Evolutionary conservation across 2,113 vertebrate genomes (phyloP).

Genomic region (Oncorhynchus tshawytscha): DNA sequence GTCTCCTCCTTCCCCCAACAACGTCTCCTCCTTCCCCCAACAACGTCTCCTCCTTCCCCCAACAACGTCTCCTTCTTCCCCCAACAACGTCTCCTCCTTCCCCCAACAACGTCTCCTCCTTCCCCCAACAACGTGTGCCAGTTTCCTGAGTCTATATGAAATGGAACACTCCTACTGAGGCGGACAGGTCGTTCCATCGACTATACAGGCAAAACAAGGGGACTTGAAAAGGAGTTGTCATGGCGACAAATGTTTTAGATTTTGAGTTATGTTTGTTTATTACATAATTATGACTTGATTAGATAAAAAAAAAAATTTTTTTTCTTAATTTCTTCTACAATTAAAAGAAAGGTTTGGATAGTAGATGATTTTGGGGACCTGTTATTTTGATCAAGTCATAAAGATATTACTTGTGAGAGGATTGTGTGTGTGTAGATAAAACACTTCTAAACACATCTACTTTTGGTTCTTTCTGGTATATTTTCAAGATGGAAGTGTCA

Average conservation of each 20-base stretch:
- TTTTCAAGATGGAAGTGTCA: neutral
- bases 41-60: too few relatives aligned
- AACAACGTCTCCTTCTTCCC: too few relatives aligned
- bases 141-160: slow-evolving; percentile 37
- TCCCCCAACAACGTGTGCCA: slow-evolving; percentile 42
- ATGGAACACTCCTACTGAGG: neutral
- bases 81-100: neutral
- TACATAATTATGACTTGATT: neutral
- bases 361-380: neutral
- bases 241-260: neutral
- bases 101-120: too few relatives aligned
- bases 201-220: neutral
- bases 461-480: neutral
- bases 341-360: neutral
- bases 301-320: neutral
- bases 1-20: too few relatives aligned
- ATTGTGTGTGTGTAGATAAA: too few relatives aligned
- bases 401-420: neutral
- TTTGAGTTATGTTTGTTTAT: neutral
- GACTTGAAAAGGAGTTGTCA: neutral
- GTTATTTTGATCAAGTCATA: neutral
- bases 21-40: too few relatives aligned
- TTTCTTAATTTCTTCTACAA: neutral
- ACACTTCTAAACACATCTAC: too few relatives aligned
- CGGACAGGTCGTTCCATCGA: neutral